Conservation (phyloP, 2,797 vertebrate genomes). For the Amazona finschi region DNA sequence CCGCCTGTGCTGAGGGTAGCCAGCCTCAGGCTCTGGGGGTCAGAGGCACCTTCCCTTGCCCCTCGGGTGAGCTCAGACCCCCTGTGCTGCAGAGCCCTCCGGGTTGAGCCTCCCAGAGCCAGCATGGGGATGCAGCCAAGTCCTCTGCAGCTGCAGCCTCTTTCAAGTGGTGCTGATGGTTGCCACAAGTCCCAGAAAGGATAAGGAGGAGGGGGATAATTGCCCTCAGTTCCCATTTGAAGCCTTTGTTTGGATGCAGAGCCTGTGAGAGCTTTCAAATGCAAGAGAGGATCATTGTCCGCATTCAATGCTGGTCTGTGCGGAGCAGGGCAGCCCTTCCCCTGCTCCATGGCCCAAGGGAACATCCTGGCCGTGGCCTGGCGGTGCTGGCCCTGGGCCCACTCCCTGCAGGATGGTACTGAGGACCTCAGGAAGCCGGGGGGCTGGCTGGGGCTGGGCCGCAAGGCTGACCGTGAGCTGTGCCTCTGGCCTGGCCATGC, state of each 20-base stretch:
- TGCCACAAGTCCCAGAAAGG: background rate
- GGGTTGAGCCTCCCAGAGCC: background rate
- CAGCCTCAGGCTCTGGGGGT: background rate
- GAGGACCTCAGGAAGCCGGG: fast-evolving
- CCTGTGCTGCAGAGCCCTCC: background rate
- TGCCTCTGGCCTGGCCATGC: fast-evolving
- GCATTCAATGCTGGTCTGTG: background rate
- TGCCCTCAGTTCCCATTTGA: background rate
- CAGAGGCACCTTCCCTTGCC: background rate
- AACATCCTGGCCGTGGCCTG: fast-evolving
- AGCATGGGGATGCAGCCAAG: background rate
- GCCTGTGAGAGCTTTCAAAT: background rate
- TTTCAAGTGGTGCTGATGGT: background rate
- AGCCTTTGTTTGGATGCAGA: background rate
- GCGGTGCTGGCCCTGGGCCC: background rate
- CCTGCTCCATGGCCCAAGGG: background rate
- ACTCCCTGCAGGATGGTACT: fast-evolving
- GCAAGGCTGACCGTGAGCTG: background rate
- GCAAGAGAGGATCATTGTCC: background rate
- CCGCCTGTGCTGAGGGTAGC: fast-evolving
- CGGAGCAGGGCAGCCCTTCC: background rate
- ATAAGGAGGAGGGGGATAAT: background rate
- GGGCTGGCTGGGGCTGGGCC: background rate
- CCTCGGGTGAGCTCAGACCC: fast-evolving
- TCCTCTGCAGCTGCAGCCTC: fast-evolving